These are phyloP conservation scores for Drosophila repletoides DNA, from an alignment of 1,140 invertebrate genomes.

Conservation along the genomic window DNA sequence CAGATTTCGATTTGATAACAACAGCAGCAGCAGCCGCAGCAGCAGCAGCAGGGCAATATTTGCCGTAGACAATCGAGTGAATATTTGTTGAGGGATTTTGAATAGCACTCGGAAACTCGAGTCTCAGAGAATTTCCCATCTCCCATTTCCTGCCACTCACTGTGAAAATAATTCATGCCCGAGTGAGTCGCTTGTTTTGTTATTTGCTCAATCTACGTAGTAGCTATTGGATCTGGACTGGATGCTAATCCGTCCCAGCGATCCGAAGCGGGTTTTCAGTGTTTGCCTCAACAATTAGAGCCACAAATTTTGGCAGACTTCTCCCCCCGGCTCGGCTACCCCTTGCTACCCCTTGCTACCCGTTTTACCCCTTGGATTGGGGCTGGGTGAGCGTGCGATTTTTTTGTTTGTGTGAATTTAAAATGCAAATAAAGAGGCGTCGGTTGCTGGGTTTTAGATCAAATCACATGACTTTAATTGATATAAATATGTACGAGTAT, in stretches of 20 bases:
- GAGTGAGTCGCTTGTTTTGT: constrained; percentile 28
- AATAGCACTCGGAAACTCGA: neutral
- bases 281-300: constrained; percentile 61
- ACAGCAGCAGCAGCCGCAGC: too few species aligned
- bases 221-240: neutral
- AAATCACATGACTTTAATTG: constrained; percentile 77
- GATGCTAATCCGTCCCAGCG: neutral
- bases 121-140: constrained; percentile 13
- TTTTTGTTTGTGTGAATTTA: constrained; percentile 59
- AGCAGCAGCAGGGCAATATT: too few species aligned
- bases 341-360: neutral
- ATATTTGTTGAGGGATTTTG: constrained; percentile 9
- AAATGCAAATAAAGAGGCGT: constrained; percentile 60
- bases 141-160: neutral
- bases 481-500: constrained; percentile 60
- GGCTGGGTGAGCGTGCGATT: constrained; percentile 6
- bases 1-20: constrained; percentile 16
- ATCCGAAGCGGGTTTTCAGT: constrained; percentile 9
- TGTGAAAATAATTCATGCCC: constrained; percentile 41
- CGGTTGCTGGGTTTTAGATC: constrained; percentile 38
- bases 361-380: neutral
- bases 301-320: constrained; percentile 45
- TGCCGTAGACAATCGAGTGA: neutral
- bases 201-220: constrained; percentile 2
- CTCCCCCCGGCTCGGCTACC: constrained; percentile 4